Evolutionary conservation across 2,113 vertebrate genomes (phyloP).

Genomic region (Morone chrysops): DNA sequence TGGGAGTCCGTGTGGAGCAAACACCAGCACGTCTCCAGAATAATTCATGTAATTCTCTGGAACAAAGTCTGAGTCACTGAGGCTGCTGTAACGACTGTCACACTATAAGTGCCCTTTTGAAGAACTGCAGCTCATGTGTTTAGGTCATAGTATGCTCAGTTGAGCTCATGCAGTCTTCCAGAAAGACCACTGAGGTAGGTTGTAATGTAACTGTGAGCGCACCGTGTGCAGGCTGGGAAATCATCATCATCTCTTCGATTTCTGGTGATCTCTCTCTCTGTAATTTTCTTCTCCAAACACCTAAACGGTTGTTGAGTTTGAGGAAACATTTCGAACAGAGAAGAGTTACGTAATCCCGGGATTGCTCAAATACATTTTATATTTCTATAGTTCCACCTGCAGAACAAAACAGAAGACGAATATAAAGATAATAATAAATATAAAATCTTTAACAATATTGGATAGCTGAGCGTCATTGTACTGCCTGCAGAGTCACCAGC

Average conservation of each 20-base stretch:
- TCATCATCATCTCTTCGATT: not conserved
- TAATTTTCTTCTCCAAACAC: not conserved
- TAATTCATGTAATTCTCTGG: not conserved
- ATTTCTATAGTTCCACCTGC: not conserved
- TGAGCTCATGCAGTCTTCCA: not conserved
- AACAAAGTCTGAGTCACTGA: not conserved
- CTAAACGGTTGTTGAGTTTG: not conserved
- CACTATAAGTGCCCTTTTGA: not conserved
- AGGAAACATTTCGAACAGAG: not conserved
- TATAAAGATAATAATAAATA: not conserved
- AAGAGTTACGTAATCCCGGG: not conserved
- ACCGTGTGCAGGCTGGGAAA: not conserved
- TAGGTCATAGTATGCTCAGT: slow-evolving; percentile 2
- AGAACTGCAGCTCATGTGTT: not conserved
- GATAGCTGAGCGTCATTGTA: too few relatives aligned
- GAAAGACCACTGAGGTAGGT: not conserved
- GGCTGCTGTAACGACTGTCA: slow-evolving; percentile 14
- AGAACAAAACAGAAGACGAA: not conserved
- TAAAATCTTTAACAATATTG: too few relatives aligned
- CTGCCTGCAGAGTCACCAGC: too few relatives aligned
- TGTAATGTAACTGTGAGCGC: not conserved
- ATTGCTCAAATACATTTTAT: not conserved
- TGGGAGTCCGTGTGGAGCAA: not conserved
- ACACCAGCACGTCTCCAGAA: not conserved
- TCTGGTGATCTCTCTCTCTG: not conserved